A percentile compares a stretch with the other conserved stretches of the same genome.
Evolutionary conservation across 2,113 vertebrate genomes (phyloP).

Genomic region (Notarius lentiginosus): DNA sequence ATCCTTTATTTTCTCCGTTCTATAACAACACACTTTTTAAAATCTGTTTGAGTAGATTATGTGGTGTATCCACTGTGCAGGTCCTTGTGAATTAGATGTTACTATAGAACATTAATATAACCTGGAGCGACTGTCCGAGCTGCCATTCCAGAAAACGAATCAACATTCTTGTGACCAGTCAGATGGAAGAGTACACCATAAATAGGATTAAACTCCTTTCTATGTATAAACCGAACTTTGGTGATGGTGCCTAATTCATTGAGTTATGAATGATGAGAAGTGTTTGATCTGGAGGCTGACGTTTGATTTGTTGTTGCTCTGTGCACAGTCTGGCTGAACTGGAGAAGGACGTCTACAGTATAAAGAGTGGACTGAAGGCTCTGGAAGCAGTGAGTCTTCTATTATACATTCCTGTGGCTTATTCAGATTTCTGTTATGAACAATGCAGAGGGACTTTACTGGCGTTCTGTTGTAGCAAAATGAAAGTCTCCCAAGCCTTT

Average conservation of each 20-base stretch:
- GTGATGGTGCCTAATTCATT: neutral
- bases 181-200: neutral
- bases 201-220: neutral
- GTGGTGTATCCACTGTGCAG: neutral
- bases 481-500: neutral
- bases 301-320: constrained; percentile 25
- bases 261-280: neutral
- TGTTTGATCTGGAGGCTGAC: neutral
- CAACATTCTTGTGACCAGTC: neutral
- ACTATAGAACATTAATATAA: too few species aligned
- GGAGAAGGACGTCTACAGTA: constrained; percentile 50
- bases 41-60: neutral
- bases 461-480: neutral
- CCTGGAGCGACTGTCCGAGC: neutral
- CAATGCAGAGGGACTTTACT: constrained; percentile 17
- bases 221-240: neutral
- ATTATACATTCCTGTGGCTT: constrained; percentile 23
- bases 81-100: neutral
- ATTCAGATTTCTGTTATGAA: constrained; percentile 1
- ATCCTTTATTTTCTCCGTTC: neutral
- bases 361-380: constrained; percentile 46
- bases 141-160: neutral
- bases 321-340: constrained; percentile 47
- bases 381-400: constrained; percentile 48
- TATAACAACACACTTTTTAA: neutral